These are phyloP conservation scores for Phodopus roborovskii DNA, from an alignment of 2,113 vertebrate species.

Conservation along the genomic window DNA sequence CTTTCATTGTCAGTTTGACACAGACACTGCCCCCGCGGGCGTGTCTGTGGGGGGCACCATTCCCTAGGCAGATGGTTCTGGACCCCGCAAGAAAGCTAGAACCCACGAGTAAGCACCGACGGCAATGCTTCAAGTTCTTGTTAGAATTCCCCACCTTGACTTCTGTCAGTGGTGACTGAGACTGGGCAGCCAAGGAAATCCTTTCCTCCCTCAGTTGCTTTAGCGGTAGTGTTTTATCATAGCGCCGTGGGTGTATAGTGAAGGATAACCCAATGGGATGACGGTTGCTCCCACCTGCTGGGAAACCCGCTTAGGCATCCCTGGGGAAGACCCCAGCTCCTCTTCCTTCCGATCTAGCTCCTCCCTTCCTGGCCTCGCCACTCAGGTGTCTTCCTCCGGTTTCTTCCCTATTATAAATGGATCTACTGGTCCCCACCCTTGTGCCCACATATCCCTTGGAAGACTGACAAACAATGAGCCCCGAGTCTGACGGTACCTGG, in stretches of 20 bases:
- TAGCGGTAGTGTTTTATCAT: too few species aligned
- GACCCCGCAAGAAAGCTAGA: too few species aligned
- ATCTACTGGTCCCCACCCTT: not conserved
- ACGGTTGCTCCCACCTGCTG: not conserved
- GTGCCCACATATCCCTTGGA: not conserved
- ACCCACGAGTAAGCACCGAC: too few species aligned
- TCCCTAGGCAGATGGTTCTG: not conserved
- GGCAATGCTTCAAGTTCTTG: not conserved
- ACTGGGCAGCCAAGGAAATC: not conserved
- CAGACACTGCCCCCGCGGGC: not conserved
- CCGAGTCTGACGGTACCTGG: not conserved
- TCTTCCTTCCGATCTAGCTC: not conserved
- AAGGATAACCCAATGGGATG: not conserved
- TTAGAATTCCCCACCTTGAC: too few species aligned
- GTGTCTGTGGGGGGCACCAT: not conserved
- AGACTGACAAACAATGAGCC: rapidly evolving
- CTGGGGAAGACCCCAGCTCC: not conserved
- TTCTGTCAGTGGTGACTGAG: not conserved
- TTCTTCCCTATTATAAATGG: not conserved
- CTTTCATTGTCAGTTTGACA: not conserved
- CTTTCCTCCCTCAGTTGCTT: not conserved
- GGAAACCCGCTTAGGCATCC: not conserved
- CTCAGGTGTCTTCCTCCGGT: not conserved
- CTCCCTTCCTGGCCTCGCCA: too few species aligned
- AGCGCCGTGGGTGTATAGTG: not conserved